Percentiles rank a stretch among this genome's conserved stretches.
phyloP scores from a whole-genome alignment of 2,113 vertebrate genomes.

The Vimba vimba region DNA sequence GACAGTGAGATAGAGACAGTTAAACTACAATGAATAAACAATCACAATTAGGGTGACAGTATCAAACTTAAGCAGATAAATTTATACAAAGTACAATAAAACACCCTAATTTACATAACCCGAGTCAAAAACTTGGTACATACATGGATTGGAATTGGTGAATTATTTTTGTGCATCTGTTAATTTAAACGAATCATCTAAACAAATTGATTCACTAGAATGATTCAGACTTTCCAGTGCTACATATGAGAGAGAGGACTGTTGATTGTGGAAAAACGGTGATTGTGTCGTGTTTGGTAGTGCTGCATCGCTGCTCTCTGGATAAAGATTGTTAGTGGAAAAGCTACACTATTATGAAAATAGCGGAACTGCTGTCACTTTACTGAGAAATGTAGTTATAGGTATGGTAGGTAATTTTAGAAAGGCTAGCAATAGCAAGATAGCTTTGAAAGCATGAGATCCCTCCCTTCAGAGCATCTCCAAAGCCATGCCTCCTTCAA shows the following conservation, averaged over 20 bases:
- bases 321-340: neutral
- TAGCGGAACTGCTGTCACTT: neutral
- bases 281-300: neutral
- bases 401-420: no score
- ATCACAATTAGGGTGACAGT: no score
- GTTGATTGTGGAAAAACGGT: no score
- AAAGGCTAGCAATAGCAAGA: no score
- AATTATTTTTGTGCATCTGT: neutral
- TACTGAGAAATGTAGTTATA: neutral
- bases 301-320: neutral
- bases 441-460: no score
- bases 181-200: neutral
- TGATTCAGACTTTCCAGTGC: neutral
- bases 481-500: no score
- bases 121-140: neutral
- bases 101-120: neutral
- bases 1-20: no score
- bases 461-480: no score
- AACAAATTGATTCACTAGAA: neutral
- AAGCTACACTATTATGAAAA: neutral
- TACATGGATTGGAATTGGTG: neutral
- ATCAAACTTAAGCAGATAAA: neutral
- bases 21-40: no score
- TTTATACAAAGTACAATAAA: neutral
- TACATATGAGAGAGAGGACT: neutral